phyloP scores from a whole-genome alignment of 2,888 invertebrate genomes.

The Caenorhabditis afra region DNA sequence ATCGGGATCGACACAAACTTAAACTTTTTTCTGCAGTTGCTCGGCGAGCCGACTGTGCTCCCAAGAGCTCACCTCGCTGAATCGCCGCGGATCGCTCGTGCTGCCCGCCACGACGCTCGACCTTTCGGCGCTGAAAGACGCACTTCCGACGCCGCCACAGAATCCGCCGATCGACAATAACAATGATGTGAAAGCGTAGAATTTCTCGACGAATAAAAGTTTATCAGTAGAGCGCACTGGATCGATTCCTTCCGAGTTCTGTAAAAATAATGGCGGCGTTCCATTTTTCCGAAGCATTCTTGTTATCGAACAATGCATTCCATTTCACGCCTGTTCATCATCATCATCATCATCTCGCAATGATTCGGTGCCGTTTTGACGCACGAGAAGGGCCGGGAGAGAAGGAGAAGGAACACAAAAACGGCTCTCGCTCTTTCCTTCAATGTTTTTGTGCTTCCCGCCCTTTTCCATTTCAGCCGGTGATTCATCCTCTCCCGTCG shows the following conservation, averaged over 20 bases:
- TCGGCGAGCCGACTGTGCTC: conserved; percentile 29
- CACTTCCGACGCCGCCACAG: conserved; percentile 49
- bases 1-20: no score
- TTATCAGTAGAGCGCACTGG: no score
- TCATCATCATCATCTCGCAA: no score
- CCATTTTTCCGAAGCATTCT: no score
- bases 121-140: conserved; percentile 43
- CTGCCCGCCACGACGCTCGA: conserved; percentile 59
- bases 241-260: no score
- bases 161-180: conserved; percentile 14
- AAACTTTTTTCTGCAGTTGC: conserved; percentile 26
- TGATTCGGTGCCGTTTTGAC: no score
- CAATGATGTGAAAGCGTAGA: conserved; percentile 34
- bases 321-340: no score
- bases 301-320: no score
- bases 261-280: no score
- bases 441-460: background rate
- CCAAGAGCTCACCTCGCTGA: conserved; percentile 20
- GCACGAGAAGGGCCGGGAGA: no score
- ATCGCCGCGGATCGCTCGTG: conserved; percentile 54
- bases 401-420: no score
- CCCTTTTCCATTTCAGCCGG: background rate
- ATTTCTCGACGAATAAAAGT: no score
- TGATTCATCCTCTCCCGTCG: background rate
- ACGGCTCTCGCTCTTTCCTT: background rate